phyloP scores from a whole-genome alignment of 64 coral and sea anemone genomes.

The Dendronephthya gigantea region DNA sequence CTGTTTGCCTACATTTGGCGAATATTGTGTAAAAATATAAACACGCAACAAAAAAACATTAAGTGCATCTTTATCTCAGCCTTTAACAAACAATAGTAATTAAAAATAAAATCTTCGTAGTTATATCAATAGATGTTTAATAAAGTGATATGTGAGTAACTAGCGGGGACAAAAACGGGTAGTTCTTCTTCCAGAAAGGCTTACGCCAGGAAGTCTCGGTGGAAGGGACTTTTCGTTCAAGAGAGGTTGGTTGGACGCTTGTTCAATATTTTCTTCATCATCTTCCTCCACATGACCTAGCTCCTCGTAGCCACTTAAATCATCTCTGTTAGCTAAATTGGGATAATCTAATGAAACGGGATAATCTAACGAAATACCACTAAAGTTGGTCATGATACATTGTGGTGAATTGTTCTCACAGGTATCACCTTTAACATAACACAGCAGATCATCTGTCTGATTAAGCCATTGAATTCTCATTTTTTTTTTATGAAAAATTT shows the following conservation, averaged over 20 bases:
- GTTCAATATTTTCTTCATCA: background rate
- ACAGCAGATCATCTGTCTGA: conserved; percentile 21
- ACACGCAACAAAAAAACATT: too few species aligned
- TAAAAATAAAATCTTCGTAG: too few species aligned
- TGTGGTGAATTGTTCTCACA: conserved; percentile 35
- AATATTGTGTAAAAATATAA: too few species aligned
- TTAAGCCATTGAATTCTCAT: conserved; percentile 27
- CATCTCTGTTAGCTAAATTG: conserved; percentile 33
- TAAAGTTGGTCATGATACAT: conserved; percentile 25
- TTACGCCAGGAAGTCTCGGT: background rate
- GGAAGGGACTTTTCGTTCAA: background rate
- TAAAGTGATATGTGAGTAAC: too few species aligned
- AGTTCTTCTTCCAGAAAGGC: background rate
- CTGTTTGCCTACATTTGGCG: too few species aligned
- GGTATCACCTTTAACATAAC: conserved; percentile 22
- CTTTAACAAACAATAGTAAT: too few species aligned
- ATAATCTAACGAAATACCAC: background rate
- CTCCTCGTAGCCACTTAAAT: background rate
- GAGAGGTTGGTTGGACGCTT: too few species aligned
- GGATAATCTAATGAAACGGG: background rate
- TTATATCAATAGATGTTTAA: too few species aligned
- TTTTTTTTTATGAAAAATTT: conserved; percentile 12
- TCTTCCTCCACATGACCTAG: conserved; percentile 5
- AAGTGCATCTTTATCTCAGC: too few species aligned
- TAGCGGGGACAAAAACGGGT: background rate